Conservation (phyloP, 2,113 vertebrate species). For the Zosterops lateralis region DNA sequence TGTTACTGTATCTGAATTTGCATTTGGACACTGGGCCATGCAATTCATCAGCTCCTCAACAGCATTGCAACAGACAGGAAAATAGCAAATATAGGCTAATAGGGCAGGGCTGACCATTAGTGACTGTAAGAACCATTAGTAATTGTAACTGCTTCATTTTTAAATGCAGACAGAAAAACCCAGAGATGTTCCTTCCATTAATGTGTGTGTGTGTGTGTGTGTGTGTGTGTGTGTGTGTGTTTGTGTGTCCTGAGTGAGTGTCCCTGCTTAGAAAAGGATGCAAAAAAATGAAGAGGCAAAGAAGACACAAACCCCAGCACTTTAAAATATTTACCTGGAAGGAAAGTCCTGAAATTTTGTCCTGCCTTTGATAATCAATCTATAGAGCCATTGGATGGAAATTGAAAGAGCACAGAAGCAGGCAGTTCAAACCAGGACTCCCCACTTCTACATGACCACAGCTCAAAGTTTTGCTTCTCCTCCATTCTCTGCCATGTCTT, state of each 20-base stretch:
- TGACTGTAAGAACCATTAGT: not conserved
- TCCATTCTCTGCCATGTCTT: fast-evolving
- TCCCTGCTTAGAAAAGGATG: not conserved
- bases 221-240: not conserved
- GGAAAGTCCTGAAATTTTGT: not conserved
- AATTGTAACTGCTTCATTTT: not conserved
- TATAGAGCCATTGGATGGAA: not conserved
- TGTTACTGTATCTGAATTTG: not conserved
- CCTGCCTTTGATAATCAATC: not conserved
- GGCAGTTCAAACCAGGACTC: not conserved
- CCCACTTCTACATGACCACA: fast-evolving
- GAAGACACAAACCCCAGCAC: not conserved
- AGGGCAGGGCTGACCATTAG: not conserved
- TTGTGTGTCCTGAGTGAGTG: not conserved
- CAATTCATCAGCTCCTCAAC: not conserved
- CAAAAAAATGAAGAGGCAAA: not conserved
- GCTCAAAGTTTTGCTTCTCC: not conserved
- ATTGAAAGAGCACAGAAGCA: not conserved
- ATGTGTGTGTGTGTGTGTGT: not conserved
- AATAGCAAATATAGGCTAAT: not conserved
- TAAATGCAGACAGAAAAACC: not conserved
- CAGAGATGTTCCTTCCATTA: not conserved
- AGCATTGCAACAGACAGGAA: not conserved
- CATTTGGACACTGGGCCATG: not conserved
- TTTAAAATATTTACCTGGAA: not conserved